Conservation (phyloP, 1,140 invertebrate genomes). For the Pseudoatta argentina region DNA sequence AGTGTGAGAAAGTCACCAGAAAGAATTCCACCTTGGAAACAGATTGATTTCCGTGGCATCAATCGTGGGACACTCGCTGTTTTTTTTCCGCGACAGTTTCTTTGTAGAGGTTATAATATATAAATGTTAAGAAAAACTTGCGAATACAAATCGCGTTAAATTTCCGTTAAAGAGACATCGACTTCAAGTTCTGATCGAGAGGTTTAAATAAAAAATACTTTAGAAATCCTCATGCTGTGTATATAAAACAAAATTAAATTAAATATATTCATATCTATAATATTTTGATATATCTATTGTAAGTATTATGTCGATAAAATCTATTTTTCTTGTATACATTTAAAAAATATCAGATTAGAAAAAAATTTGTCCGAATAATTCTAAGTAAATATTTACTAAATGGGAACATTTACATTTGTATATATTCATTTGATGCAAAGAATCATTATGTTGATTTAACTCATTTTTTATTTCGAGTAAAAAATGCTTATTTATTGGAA, state of each 20-base stretch:
- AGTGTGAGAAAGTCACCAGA: conserved; percentile 31
- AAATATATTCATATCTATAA: not conserved
- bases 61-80: not conserved
- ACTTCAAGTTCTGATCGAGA: not conserved
- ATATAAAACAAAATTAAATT: not conserved
- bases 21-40: conserved; percentile 9
- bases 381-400: too few relatives aligned
- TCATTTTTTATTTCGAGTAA: too few relatives aligned
- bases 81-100: not conserved
- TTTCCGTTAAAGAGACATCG: not conserved
- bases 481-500: too few relatives aligned
- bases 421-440: too few relatives aligned
- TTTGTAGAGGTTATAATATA: not conserved
- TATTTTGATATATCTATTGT: not conserved
- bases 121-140: not conserved
- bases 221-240: not conserved
- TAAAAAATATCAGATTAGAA: too few relatives aligned
- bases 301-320: not conserved
- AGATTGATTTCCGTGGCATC: conserved; percentile 25
- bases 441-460: too few relatives aligned
- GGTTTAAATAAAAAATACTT: not conserved
- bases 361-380: too few relatives aligned
- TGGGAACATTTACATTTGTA: too few relatives aligned
- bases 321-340: too few relatives aligned
- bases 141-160: not conserved